phyloP scores from a whole-genome alignment of 2,888 invertebrate genomes.

The Acronicta psi region DNA sequence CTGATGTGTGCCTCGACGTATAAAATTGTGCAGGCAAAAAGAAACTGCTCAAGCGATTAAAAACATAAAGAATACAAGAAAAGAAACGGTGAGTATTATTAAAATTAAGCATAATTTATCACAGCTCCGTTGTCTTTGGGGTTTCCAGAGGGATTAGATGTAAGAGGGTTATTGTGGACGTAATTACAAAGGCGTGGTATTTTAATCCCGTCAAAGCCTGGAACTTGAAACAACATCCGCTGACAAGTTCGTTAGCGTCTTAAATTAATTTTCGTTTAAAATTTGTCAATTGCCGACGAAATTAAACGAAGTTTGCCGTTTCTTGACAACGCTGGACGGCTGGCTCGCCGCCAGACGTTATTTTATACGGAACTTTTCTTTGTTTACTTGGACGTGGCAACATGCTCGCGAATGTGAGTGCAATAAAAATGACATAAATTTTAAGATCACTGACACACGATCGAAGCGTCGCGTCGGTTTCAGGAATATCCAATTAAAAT shows the following conservation, averaged over 20 bases:
- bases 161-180: slow-evolving; percentile 59
- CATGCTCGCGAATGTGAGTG: slow-evolving; percentile 32
- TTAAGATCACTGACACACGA: slow-evolving; percentile 53
- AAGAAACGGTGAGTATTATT: slow-evolving; percentile 18
- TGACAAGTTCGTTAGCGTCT: slow-evolving; percentile 75
- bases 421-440: slow-evolving; percentile 55
- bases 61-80: slow-evolving; percentile 42
- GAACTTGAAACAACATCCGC: slow-evolving; percentile 71
- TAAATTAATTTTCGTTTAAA: slow-evolving; percentile 80
- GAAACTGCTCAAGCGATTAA: slow-evolving; percentile 51
- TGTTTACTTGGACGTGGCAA: slow-evolving; percentile 36
- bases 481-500: slow-evolving; percentile 59
- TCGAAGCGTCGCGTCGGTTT: slow-evolving; percentile 54
- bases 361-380: slow-evolving; percentile 60
- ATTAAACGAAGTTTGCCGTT: slow-evolving; percentile 78
- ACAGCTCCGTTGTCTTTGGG: slow-evolving; percentile 29
- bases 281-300: slow-evolving; percentile 76
- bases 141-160: slow-evolving; percentile 57
- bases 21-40: slow-evolving; percentile 55
- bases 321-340: slow-evolving; percentile 69
- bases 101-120: slow-evolving; percentile 42
- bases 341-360: slow-evolving; percentile 74
- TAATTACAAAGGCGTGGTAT: slow-evolving; percentile 71
- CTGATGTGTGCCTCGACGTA: slow-evolving; percentile 24
- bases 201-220: slow-evolving; percentile 71